Conservation (phyloP, 2,113 vertebrate species). For the Ellobius talpinus region DNA sequence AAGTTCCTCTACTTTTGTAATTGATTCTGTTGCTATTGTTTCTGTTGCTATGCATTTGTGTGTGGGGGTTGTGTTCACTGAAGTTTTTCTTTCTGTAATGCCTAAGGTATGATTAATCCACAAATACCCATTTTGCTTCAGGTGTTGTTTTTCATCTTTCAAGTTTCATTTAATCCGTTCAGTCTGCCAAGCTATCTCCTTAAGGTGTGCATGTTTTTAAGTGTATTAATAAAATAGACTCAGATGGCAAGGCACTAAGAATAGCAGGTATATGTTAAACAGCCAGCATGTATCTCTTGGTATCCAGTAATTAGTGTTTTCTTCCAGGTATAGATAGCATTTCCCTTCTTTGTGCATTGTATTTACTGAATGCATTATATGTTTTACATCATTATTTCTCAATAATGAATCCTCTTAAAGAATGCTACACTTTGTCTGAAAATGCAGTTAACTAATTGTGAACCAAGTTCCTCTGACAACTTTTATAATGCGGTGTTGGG, state of each 20-base stretch:
- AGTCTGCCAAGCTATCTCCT: neutral
- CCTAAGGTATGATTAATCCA: neutral
- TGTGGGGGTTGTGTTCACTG: neutral
- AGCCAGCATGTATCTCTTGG: neutral
- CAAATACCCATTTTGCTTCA: neutral
- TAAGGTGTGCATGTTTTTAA: neutral
- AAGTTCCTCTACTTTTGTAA: neutral
- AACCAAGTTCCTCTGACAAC: neutral
- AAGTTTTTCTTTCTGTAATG: neutral
- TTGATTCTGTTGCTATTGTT: neutral
- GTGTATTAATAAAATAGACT: neutral
- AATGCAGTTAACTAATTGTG: neutral
- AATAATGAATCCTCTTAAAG: neutral
- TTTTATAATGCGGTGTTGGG: neutral
- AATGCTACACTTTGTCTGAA: neutral
- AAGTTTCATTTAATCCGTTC: conserved; percentile 26
- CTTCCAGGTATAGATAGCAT: neutral
- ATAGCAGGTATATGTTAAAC: neutral
- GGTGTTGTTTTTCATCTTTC: neutral
- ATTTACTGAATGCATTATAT: neutral
- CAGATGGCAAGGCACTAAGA: neutral
- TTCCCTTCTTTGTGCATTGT: neutral
- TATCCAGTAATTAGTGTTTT: conserved; percentile 10
- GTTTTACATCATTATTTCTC: neutral
- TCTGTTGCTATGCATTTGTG: neutral